Evolutionary conservation across 2,113 vertebrate species (phyloP).

Genomic region (Malurus elegans): DNA sequence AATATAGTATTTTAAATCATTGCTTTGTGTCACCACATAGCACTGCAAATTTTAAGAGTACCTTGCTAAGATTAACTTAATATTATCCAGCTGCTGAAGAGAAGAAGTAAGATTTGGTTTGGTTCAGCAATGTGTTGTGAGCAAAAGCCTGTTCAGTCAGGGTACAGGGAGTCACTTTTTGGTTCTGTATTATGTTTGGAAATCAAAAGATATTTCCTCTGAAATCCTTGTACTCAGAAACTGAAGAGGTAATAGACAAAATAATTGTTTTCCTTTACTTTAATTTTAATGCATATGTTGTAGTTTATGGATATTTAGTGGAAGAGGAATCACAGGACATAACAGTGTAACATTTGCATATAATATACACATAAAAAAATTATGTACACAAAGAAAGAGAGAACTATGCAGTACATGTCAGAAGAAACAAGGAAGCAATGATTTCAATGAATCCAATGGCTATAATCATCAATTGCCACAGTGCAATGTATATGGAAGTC

Average conservation of each 20-base stretch:
- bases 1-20: not conserved
- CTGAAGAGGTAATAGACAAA: not conserved
- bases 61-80: not conserved
- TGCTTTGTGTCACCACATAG: not conserved
- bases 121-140: not conserved
- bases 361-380: not conserved
- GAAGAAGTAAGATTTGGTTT: not conserved
- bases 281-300: not conserved
- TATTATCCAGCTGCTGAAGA: not conserved
- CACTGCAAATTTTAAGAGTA: not conserved
- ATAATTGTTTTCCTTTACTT: not conserved
- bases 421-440: not conserved
- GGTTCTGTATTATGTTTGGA: not conserved
- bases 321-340: not conserved
- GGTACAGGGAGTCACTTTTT: not conserved
- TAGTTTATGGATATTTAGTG: not conserved
- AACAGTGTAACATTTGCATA: fast-evolving
- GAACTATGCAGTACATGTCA: not conserved
- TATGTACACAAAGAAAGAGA: not conserved
- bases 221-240: not conserved
- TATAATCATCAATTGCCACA: not conserved
- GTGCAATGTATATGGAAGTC: not conserved
- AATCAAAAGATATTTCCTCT: not conserved
- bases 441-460: not conserved
- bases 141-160: not conserved